phyloP scores from a whole-genome alignment of 1,140 invertebrate species.

The Heliconius melpomene region DNA sequence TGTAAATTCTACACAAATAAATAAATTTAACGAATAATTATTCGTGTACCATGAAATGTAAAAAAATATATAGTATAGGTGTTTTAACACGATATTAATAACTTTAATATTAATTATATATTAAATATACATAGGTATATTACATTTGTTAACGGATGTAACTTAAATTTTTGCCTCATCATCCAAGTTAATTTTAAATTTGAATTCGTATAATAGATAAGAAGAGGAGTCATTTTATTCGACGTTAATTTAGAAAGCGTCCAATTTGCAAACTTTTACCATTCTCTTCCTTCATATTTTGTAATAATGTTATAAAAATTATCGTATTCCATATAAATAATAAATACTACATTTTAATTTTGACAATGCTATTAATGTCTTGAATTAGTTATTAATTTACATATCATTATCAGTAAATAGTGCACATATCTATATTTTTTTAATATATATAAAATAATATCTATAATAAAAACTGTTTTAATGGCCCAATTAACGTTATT shows the following conservation, averaged over 20 bases:
- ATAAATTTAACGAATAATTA: too few species aligned
- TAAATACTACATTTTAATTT: neutral
- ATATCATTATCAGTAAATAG: neutral
- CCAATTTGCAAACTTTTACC: neutral
- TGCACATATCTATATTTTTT: neutral
- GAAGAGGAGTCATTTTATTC: neutral
- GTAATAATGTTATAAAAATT: neutral
- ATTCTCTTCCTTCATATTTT: neutral
- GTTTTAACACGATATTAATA: neutral
- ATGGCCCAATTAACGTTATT: neutral
- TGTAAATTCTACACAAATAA: too few species aligned
- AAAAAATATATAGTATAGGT: too few species aligned
- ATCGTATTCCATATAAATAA: neutral
- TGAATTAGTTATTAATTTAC: neutral
- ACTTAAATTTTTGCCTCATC: neutral
- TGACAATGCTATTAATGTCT: neutral
- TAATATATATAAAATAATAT: too few species aligned
- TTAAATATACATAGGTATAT: neutral
- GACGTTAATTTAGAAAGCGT: neutral
- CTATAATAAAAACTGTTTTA: too few species aligned
- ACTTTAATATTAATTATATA: neutral
- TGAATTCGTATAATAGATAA: neutral
- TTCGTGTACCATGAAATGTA: too few species aligned
- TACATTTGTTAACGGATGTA: neutral
- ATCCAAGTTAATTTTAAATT: neutral